These are phyloP conservation scores for Myxocyprinus asiaticus DNA, from an alignment of 2,113 vertebrate genomes.

Conservation along the genomic window DNA sequence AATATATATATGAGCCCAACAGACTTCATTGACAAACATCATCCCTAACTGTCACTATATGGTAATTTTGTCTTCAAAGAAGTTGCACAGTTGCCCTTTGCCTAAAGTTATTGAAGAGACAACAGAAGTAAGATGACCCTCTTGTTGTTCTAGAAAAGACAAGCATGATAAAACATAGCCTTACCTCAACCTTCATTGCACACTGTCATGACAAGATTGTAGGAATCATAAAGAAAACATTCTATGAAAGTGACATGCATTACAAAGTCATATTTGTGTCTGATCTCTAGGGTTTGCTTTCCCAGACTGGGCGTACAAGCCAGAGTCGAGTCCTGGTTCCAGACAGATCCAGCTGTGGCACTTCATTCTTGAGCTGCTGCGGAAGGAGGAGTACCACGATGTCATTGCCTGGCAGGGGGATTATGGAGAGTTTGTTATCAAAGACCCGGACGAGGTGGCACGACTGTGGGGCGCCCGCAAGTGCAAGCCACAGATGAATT, in stretches of 20 bases:
- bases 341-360: conserved; percentile 94
- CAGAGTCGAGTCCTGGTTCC: conserved; percentile 88
- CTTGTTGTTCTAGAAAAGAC: neutral
- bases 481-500: conserved; percentile 94
- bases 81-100: neutral
- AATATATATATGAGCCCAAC: no score
- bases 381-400: conserved; percentile 87
- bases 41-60: no score
- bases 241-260: neutral
- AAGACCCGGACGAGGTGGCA: conserved; percentile 87
- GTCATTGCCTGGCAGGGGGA: conserved; percentile 95
- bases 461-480: conserved; percentile 88
- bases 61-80: neutral
- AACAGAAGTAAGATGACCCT: neutral
- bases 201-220: neutral
- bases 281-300: conserved; percentile 82
- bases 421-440: conserved; percentile 93
- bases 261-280: conserved; percentile 12
- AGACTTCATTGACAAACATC: no score
- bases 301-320: conserved; percentile 91
- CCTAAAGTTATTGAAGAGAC: neutral
- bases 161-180: neutral
- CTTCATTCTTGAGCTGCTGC: conserved; percentile 88
- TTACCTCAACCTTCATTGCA: neutral
- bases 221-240: neutral